phyloP scores from a whole-genome alignment of 2,113 vertebrate genomes.

The Otus sunia region DNA sequence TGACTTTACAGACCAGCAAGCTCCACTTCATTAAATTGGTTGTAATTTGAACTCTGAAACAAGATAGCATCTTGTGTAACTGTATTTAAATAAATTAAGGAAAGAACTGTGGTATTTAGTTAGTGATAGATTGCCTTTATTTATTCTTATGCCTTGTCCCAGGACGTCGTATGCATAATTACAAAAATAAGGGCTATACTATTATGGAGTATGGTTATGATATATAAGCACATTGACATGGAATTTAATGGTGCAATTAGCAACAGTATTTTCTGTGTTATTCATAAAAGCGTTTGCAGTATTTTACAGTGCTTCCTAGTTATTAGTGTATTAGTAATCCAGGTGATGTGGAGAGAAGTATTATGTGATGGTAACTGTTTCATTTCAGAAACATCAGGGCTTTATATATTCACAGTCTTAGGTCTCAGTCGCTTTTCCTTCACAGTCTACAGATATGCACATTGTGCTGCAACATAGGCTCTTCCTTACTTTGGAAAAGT shows the following conservation, averaged over 20 bases:
- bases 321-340: slow-evolving; percentile 7
- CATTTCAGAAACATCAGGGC: background rate
- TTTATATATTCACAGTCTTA: background rate
- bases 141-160: slow-evolving; percentile 29
- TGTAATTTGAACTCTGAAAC: slow-evolving; percentile 24
- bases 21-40: slow-evolving; percentile 27
- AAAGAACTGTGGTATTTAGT: slow-evolving; percentile 18
- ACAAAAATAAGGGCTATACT: background rate
- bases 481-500: background rate
- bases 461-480: background rate
- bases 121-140: slow-evolving; percentile 37
- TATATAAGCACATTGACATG: background rate
- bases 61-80: slow-evolving; percentile 43
- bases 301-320: background rate
- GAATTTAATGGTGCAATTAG: slow-evolving; percentile 54
- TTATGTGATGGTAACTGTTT: background rate
- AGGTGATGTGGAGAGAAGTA: background rate
- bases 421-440: background rate
- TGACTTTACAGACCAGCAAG: slow-evolving; percentile 24
- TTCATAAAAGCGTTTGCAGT: background rate
- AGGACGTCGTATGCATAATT: background rate
- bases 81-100: slow-evolving; percentile 57
- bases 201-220: background rate
- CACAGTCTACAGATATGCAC: background rate
- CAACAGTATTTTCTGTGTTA: slow-evolving; percentile 20